Percentiles rank a stretch among this genome's conserved stretches.
These are phyloP conservation scores for Mythimna ferrago DNA, from an alignment of 2,888 invertebrate species.

Conservation along the genomic window DNA sequence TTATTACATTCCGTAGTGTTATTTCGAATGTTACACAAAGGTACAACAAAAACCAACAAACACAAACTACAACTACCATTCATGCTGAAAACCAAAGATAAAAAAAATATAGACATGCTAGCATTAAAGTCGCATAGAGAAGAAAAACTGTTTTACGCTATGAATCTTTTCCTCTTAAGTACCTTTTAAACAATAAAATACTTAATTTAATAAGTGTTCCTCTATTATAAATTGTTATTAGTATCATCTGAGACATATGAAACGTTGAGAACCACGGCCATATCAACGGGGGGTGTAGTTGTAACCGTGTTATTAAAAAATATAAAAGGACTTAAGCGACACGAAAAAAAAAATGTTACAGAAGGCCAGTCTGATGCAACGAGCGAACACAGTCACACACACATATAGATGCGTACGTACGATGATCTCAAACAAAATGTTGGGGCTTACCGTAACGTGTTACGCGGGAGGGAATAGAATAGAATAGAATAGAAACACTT, in stretches of 20 bases:
- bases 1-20: too few species aligned
- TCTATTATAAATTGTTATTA: constrained; percentile 15
- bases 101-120: too few species aligned
- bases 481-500: too few species aligned
- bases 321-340: constrained; percentile 21
- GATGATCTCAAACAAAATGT: too few species aligned
- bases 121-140: background rate
- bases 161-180: background rate
- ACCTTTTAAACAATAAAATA: background rate
- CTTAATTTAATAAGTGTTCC: background rate
- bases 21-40: too few species aligned
- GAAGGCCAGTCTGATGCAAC: background rate
- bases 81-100: background rate
- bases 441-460: too few species aligned
- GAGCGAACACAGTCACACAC: background rate
- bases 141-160: background rate
- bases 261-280: constrained; percentile 48
- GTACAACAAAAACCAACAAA: too few species aligned
- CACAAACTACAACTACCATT: too few species aligned
- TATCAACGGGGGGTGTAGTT: constrained; percentile 35
- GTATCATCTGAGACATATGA: constrained; percentile 7
- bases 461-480: too few species aligned
- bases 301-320: constrained; percentile 51
- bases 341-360: background rate
- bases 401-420: too few species aligned